Conservation (phyloP, 2,797 vertebrate species). For the Alauda arvensis region DNA sequence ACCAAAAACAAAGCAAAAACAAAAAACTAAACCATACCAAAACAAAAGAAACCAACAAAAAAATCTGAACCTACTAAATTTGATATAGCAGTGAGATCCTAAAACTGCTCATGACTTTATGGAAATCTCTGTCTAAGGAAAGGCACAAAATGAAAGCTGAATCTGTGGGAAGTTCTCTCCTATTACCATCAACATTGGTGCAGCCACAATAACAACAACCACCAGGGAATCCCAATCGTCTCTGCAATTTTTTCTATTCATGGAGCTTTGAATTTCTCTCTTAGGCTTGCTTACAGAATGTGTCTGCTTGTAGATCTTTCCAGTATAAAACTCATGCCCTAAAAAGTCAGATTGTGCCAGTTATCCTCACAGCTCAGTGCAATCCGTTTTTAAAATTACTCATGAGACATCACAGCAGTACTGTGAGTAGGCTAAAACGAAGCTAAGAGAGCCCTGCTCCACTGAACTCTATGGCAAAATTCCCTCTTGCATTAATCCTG, state of each 20-base stretch:
- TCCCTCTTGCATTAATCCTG: neutral
- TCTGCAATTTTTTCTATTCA: neutral
- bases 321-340: neutral
- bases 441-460: neutral
- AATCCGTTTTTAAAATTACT: neutral
- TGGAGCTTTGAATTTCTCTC: neutral
- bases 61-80: neutral
- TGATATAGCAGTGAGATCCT: neutral
- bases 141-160: neutral
- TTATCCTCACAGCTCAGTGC: neutral
- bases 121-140: neutral
- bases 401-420: neutral
- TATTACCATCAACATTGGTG: neutral
- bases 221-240: neutral
- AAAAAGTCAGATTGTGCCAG: neutral
- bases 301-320: neutral
- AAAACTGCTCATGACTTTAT: neutral
- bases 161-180: neutral
- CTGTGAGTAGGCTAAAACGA: neutral
- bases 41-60: neutral
- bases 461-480: neutral
- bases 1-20: neutral
- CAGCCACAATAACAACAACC: neutral
- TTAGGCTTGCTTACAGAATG: neutral
- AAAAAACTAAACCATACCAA: neutral